Evolutionary conservation across 2,888 invertebrate species (phyloP).

Genomic region (Tiphia femorata): DNA sequence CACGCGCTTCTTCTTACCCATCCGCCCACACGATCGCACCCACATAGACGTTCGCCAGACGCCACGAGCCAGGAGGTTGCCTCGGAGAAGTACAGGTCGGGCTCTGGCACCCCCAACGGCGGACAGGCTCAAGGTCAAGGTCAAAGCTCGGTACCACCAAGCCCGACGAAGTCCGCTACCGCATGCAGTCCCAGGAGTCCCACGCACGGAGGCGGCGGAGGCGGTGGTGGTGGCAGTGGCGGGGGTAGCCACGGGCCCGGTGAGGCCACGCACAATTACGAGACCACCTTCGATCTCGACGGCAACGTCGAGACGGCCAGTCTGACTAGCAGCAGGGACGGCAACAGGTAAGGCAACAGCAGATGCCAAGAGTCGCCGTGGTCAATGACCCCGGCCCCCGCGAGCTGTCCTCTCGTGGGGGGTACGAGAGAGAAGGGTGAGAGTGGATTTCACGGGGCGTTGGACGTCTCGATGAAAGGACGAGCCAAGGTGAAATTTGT

Average conservation of each 20-base stretch:
- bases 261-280: conserved; percentile 78
- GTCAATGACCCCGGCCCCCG: too few species aligned
- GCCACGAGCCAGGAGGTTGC: conserved; percentile 61
- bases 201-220: too few species aligned
- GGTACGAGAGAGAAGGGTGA: too few species aligned
- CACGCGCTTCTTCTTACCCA: conserved; percentile 54
- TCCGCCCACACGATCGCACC: neutral
- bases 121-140: conserved; percentile 36
- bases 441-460: too few species aligned
- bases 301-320: conserved; percentile 94
- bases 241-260: conserved; percentile 4
- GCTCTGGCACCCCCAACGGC: conserved; percentile 55
- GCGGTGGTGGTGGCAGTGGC: neutral
- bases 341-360: conserved; percentile 76
- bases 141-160: conserved; percentile 58
- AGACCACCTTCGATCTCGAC: conserved; percentile 90
- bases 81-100: conserved; percentile 64
- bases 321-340: conserved; percentile 78
- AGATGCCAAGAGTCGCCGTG: too few species aligned
- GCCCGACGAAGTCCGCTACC: conserved; percentile 58
- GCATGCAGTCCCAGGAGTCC: conserved; percentile 58
- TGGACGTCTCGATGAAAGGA: too few species aligned
- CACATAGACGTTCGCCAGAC: conserved; percentile 66
- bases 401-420: too few species aligned
- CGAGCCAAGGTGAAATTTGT: too few species aligned